phyloP scores from a whole-genome alignment of 2,797 vertebrate species.

The Lacerta bilineata region DNA sequence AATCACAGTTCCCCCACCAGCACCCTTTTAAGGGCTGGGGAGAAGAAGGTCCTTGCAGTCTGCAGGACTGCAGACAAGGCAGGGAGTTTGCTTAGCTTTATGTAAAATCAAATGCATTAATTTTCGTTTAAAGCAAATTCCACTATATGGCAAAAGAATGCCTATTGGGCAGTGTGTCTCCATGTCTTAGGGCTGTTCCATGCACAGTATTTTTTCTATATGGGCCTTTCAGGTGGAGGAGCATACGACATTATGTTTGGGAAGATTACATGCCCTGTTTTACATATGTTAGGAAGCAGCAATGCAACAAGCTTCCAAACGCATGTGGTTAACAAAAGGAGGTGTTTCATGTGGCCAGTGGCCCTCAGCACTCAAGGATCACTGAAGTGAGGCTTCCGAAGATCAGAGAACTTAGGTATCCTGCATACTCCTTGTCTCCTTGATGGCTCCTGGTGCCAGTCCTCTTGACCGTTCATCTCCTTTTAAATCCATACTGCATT shows the following conservation, averaged over 20 bases:
- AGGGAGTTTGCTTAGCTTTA: conserved; percentile 1
- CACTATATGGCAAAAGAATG: background rate
- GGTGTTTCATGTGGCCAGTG: background rate
- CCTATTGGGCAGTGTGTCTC: background rate
- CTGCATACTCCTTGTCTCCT: background rate
- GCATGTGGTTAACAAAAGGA: background rate
- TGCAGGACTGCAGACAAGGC: background rate
- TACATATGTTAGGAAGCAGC: background rate
- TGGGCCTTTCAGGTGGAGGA: background rate
- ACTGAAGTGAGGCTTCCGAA: background rate
- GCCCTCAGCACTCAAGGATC: background rate
- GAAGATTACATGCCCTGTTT: background rate
- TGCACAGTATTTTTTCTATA: background rate
- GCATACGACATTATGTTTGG: background rate
- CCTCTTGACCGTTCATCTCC: background rate
- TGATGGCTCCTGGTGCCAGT: background rate
- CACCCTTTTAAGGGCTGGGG: background rate
- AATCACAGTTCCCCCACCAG: background rate
- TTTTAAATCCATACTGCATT: background rate
- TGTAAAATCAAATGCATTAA: background rate
- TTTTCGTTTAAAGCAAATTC: conserved; percentile 10
- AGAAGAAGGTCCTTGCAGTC: background rate
- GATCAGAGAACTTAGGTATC: background rate
- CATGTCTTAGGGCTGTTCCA: background rate
- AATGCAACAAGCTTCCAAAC: background rate